These are phyloP conservation scores for Urocitellus parryii DNA, from an alignment of 2,113 vertebrate genomes.

Conservation along the genomic window DNA sequence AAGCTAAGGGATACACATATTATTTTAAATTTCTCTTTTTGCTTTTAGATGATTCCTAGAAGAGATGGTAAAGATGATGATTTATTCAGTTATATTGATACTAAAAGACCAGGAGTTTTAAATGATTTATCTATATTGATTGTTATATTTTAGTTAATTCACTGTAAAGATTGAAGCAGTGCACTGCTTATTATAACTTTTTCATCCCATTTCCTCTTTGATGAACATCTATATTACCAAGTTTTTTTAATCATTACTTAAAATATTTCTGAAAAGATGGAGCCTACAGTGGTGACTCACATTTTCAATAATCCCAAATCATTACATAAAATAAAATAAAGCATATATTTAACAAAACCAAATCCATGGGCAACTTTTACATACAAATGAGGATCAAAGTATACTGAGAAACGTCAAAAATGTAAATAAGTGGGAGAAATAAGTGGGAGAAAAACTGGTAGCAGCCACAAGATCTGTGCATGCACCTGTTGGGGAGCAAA, in stretches of 20 bases:
- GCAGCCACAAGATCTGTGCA: background rate
- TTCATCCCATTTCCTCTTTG: background rate
- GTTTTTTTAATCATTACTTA: background rate
- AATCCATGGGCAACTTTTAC: background rate
- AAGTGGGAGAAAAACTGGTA: background rate
- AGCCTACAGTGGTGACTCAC: background rate
- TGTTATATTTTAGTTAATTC: background rate
- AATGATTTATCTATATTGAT: background rate
- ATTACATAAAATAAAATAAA: background rate
- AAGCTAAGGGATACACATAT: background rate
- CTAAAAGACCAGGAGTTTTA: background rate
- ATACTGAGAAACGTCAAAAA: background rate
- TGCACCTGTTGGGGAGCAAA: background rate
- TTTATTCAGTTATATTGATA: background rate
- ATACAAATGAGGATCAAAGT: background rate
- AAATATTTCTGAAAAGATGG: background rate
- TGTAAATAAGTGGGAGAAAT: no score
- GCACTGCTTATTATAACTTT: background rate
- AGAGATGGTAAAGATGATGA: background rate
- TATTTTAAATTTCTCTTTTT: constrained; percentile 23
- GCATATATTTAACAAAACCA: background rate
- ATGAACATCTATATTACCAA: background rate
- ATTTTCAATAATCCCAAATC: background rate
- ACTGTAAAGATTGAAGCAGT: background rate
- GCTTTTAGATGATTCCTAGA: background rate